Base-by-base conservation (phyloP, 2,888 invertebrate genomes). In the Phragmatobia fuliginosa region DNA sequence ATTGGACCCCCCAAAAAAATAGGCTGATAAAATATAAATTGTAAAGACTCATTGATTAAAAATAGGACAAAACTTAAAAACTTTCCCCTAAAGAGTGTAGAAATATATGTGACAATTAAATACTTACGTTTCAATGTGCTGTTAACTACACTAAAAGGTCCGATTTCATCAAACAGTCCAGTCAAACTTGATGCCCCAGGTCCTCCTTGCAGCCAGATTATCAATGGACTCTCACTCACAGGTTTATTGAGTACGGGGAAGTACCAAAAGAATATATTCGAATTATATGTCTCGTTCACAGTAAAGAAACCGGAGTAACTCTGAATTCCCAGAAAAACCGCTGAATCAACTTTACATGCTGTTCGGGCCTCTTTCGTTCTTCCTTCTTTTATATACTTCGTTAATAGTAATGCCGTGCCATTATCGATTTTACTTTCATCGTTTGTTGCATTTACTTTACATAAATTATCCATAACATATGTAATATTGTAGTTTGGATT, bases 161-260 rank as follows among this genome's bases (percentile, higher is more conserved):
- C 94, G n/a, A 94, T 85, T 80, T 94, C 94, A 36, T 93, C 91
- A 64, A 95, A 94, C 7, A 95, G 81, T 1, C 94, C 95, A 0
- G 85, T 87, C 82, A 94, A 66, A 67, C 97, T 97, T 0, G 97
- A 97, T 0, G 96, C 97, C 0, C 96, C 98, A 0, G 98, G 98
- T 0, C 98, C 98, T 11, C 98, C 98, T 95, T 98, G 97, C n/a
- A 98, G 93, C 98, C 98, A 98, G 74, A 99, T 96, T 16, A 98
- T 95, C 84, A 98, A 94, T 0, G 98, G 98, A 28, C 88, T 92
- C 38, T 90, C 88, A 38, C 86, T 88, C 33, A 90, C 87, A 0
- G 92, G 91, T 81, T 94, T 92, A 10, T 88, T 83, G 60, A 86
- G 76, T 33, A 90, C 88, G 0, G 98, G 98, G 84, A 98, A 98